Base-by-base conservation (phyloP, 2,797 vertebrate genomes). In the Lutjanus argentimaculatus region DNA sequence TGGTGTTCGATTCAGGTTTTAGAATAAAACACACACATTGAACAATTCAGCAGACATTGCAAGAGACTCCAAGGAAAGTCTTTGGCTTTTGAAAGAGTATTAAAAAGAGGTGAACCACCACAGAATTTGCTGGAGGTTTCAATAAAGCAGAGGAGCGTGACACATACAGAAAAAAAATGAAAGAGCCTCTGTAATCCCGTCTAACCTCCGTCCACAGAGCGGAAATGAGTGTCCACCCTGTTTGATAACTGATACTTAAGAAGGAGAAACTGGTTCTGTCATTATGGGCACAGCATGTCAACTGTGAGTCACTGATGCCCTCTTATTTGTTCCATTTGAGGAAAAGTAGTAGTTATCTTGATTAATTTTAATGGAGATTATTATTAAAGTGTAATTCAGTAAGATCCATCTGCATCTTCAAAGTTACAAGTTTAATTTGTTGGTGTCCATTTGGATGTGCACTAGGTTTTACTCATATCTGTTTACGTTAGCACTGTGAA, bases 231-330 rank as follows among this genome's bases (percentile, higher is more conserved):
- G 72, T 62, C 72, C 61, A 76, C 65, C 76, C 53, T 80, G 30
- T 84, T 42, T 86, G 51, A 83, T 80, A 83, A 64, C 64, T 59
- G 65, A 80, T 82, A 82, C 64, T 79, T 83, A 58, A 13, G 25
- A 69, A 30, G 42, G 74, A 83, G 22, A 57, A 36, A 30, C 82
- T 81, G 80, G 72, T 77, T 62, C 75, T 85, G 65, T 76, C 77
- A 83, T 85, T 81, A 76, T 74, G 74, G 74, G 42, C 8, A 56
- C 16, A 48, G 13, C 14, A 19, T 49, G 71, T 52, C 67, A 59
- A 19, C 76, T 36, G 57, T 59, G 40, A 75, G 13, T 74, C 63
- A 72, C 56, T 4, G 19, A 59, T 67, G 40, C 73, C 67, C 69
- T 75, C 82, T 72, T 14, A 84, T 79, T 77, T 65, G 12, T 30